These are phyloP conservation scores for Andrena hattorfiana DNA, from an alignment of 2,888 invertebrate genomes.

Conservation along the genomic window DNA sequence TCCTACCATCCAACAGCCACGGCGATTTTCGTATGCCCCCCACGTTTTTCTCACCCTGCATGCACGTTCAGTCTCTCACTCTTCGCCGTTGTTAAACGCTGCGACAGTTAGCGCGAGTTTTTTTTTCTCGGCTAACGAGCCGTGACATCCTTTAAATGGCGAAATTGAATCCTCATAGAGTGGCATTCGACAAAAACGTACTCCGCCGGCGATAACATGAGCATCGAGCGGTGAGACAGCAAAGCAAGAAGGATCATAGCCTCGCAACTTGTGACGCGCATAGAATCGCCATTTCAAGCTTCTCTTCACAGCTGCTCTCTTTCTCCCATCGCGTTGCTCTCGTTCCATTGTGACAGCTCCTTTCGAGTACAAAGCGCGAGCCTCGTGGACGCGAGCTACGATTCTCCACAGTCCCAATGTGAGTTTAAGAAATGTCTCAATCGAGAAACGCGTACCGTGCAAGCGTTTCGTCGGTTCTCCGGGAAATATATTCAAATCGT, in stretches of 20 bases:
- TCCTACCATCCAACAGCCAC: not conserved
- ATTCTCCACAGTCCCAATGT: slow-evolving; percentile 73
- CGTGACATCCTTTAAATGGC: not conserved
- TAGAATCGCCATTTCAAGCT: slow-evolving; percentile 77
- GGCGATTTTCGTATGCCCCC: not conserved
- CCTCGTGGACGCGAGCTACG: slow-evolving; percentile 68
- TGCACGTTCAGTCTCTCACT: not conserved
- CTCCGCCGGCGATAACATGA: slow-evolving; percentile 23
- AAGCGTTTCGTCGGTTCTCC: no score
- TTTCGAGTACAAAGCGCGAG: slow-evolving; percentile 47
- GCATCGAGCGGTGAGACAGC: slow-evolving; percentile 40
- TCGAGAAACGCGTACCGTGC: slow-evolving; percentile 8
- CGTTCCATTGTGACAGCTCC: slow-evolving; percentile 59
- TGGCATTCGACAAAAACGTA: slow-evolving; percentile 21
- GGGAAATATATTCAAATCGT: not conserved
- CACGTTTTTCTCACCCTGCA: not conserved
- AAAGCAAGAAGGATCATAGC: slow-evolving; percentile 51
- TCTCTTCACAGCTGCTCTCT: slow-evolving; percentile 67
- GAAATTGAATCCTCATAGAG: not conserved
- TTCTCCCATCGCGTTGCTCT: slow-evolving; percentile 54
- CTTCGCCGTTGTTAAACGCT: no score
- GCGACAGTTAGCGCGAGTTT: not conserved
- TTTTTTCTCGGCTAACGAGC: slow-evolving; percentile 5
- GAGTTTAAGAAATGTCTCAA: slow-evolving; percentile 50
- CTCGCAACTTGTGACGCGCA: slow-evolving; percentile 66